Base-by-base conservation (phyloP, 2,888 invertebrate species). In the Cataglyphis rosenhaueri region DNA sequence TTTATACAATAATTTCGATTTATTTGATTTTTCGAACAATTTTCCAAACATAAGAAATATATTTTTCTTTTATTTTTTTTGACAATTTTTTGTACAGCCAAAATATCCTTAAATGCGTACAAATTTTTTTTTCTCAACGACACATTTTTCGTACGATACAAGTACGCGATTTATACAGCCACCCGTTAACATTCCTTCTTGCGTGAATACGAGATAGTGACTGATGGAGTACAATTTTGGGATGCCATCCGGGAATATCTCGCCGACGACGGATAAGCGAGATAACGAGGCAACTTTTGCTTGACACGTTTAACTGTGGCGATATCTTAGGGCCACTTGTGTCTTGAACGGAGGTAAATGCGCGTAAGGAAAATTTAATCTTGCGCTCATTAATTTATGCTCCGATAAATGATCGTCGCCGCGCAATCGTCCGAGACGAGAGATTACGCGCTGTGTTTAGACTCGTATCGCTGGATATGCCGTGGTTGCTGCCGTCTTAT, bases 251-350 rank as follows among this genome's bases (percentile, higher is more conserved):
- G 78, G 29, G 29, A 52, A 59, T 71, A 44, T 70, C 21, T 15
- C 41, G 57, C 18, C 55, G 66, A 32, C 18, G 59, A 32, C 18
- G 73, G 57, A 59, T 70, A 78, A 66, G 78, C 57, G 57, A 57
- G 78, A 78, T 78, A 78, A 71, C 78, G 73, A 71, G 78, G 73
- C 59, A 59, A 71, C 78, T 78, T 78, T 73, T 59, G 73, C 71
- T 78, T 25, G 59, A 78, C 78, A 18, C 41, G 25, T 78, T 78
- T 78, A 78, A 78, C 59, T 44, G 73, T 35, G 57, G 32, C 57
- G 71, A 71, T 78, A 78, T 78, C 41, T 71, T 59, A 78, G 57
- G 32, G 29, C 70, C 70, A 41, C 71, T 15, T 44, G 70, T 4
- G 21, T 44, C n/a, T 21, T 3, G 52, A 57, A 71, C 78, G 71